Conservation (phyloP, 1,140 invertebrate genomes). For the Pantala flavescens region DNA sequence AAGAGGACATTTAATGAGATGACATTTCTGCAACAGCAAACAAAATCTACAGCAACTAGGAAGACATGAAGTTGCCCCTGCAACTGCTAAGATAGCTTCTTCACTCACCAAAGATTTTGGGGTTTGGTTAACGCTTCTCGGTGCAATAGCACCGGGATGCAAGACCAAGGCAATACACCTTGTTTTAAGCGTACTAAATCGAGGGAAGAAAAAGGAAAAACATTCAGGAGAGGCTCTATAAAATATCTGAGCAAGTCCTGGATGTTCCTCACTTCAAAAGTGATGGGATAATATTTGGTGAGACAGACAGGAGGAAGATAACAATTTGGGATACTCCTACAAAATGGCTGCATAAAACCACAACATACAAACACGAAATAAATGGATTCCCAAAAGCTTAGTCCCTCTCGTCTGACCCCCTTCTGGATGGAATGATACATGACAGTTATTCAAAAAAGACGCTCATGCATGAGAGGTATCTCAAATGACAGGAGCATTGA, state of each 20-base stretch:
- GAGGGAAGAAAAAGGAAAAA: constrained; percentile 23
- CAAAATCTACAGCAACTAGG: constrained; percentile 22
- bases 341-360: constrained; percentile 12
- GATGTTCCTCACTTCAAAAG: constrained; percentile 18
- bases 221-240: constrained; percentile 13
- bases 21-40: constrained; percentile 1
- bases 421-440: constrained; percentile 25
- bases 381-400: constrained; percentile 1
- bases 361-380: constrained; percentile 10
- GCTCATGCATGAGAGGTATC: constrained; percentile 15
- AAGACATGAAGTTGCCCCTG: constrained; percentile 21
- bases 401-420: constrained; percentile 12
- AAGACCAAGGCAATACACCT: constrained; percentile 14
- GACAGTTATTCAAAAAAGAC: constrained; percentile 19
- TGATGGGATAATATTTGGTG: constrained; percentile 12
- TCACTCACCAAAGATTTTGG: constrained; percentile 14
- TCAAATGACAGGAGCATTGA: constrained; percentile 17
- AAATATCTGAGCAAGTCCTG: constrained; percentile 16
- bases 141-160: constrained; percentile 13
- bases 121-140: background rate
- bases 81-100: constrained; percentile 15
- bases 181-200: constrained; percentile 24
- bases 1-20: background rate
- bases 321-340: background rate
- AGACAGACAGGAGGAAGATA: constrained; percentile 4